phyloP scores from a whole-genome alignment of 2,797 vertebrate species.

The Distichodus sexfasciatus region DNA sequence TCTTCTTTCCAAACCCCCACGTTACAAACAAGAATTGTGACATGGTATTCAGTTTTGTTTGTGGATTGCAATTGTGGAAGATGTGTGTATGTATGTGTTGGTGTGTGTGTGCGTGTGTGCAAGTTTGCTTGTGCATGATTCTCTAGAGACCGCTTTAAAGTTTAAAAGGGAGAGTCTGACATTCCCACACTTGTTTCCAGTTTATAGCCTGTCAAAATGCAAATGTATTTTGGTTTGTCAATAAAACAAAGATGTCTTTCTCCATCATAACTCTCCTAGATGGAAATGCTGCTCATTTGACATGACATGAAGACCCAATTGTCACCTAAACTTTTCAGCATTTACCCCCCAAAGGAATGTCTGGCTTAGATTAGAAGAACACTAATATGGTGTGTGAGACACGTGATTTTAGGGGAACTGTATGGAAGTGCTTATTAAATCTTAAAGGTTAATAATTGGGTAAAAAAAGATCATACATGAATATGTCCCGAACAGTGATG shows the following conservation, averaged over 20 bases:
- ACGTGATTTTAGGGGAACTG: not conserved
- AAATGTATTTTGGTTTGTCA: constrained; percentile 20
- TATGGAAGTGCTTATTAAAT: not conserved
- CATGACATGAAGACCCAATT: not conserved
- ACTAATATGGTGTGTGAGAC: not conserved
- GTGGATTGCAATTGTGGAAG: too few species aligned
- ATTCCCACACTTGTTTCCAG: constrained; percentile 2
- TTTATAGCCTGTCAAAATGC: constrained; percentile 18
- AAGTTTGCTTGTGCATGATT: not conserved
- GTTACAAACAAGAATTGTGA: constrained; percentile 30
- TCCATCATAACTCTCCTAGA: not conserved
- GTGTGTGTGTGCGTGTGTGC: not conserved
- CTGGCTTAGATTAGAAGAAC: too few species aligned
- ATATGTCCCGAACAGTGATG: too few species aligned
- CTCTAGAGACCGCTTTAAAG: constrained; percentile 13
- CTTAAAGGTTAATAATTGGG: not conserved
- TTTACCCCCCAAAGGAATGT: not conserved
- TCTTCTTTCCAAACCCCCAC: not conserved
- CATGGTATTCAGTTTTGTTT: too few species aligned
- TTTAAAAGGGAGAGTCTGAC: constrained; percentile 12
- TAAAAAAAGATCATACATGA: too few species aligned
- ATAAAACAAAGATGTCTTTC: constrained; percentile 23
- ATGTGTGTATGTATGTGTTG: too few species aligned
- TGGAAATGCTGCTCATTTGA: constrained; percentile 1
- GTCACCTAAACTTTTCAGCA: not conserved